Evolutionary conservation across 2,888 invertebrate species (phyloP).

Genomic region (Caenorhabditis parvicauda): DNA sequence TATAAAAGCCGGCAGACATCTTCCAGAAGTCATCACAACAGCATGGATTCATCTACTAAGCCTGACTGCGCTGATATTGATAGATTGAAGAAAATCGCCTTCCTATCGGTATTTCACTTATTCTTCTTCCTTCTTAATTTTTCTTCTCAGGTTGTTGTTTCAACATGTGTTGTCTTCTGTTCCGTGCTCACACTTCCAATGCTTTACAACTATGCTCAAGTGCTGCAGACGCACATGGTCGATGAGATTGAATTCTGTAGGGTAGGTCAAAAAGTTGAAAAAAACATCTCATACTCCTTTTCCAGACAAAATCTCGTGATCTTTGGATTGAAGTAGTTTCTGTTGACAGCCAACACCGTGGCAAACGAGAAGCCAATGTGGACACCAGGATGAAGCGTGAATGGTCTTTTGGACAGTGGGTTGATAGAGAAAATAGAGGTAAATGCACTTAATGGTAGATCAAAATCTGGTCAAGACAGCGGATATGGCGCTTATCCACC

Average conservation of each 20-base stretch:
- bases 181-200: slow-evolving; percentile 60
- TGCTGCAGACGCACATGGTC: slow-evolving; percentile 55
- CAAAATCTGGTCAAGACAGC: slow-evolving; percentile 1
- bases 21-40: no score
- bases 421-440: slow-evolving; percentile 25
- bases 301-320: slow-evolving; percentile 36
- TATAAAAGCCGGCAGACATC: no score
- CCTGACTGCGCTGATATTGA: no score
- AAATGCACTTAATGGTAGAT: slow-evolving; percentile 1
- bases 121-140: no score
- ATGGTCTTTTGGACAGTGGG: slow-evolving; percentile 42
- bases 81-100: no score
- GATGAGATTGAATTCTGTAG: slow-evolving; percentile 60
- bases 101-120: no score
- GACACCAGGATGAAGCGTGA: slow-evolving; percentile 22
- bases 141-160: slow-evolving; percentile 47
- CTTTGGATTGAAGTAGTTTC: slow-evolving; percentile 42
- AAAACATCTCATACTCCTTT: not conserved
- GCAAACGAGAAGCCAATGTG: slow-evolving; percentile 15
- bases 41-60: no score
- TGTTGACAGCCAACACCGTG: slow-evolving; percentile 17
- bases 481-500: slow-evolving; percentile 26
- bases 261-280: slow-evolving; percentile 10
- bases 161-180: slow-evolving; percentile 57
- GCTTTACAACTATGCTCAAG: slow-evolving; percentile 59